Conservation (phyloP, 2,888 invertebrate species). For the Tiphia femorata region DNA sequence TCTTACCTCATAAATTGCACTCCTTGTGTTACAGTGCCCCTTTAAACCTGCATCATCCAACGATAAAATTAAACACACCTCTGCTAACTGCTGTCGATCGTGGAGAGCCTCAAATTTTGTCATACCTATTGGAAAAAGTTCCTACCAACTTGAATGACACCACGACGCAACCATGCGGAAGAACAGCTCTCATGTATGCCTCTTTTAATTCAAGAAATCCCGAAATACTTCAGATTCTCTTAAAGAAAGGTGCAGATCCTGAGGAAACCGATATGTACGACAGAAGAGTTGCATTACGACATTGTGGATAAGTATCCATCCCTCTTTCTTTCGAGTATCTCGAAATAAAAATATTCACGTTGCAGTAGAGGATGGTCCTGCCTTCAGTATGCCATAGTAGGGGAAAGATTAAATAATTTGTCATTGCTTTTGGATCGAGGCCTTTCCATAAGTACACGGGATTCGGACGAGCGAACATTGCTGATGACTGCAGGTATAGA, state of each 20-base stretch:
- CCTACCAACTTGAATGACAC: slow-evolving; percentile 32
- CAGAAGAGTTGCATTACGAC: neutral
- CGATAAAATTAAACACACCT: slow-evolving; percentile 35
- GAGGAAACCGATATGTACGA: slow-evolving; percentile 36
- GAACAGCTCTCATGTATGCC: slow-evolving; percentile 49
- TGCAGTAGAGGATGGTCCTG: slow-evolving; percentile 46
- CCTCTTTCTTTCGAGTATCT: too few relatives aligned
- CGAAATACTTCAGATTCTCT: slow-evolving; percentile 36
- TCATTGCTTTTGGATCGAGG: slow-evolving; percentile 30
- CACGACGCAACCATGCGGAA: slow-evolving; percentile 38
- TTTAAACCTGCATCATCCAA: slow-evolving; percentile 45
- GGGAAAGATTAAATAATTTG: slow-evolving; percentile 37
- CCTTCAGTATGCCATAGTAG: slow-evolving; percentile 44
- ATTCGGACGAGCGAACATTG: slow-evolving; percentile 39
- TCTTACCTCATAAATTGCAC: too few relatives aligned
- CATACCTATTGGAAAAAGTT: slow-evolving; percentile 36
- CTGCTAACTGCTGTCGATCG: slow-evolving; percentile 43
- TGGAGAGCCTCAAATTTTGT: slow-evolving; percentile 36
- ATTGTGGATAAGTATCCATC: too few relatives aligned
- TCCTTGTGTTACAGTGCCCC: slow-evolving; percentile 30
- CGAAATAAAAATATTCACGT: too few relatives aligned
- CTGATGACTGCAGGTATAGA: slow-evolving; percentile 45
- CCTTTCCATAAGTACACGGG: slow-evolving; percentile 24
- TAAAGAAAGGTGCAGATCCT: slow-evolving; percentile 41
- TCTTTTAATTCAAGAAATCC: slow-evolving; percentile 32